These are phyloP conservation scores for Gallinago paraguaiae DNA, from an alignment of 2,113 vertebrate genomes.

Conservation along the genomic window DNA sequence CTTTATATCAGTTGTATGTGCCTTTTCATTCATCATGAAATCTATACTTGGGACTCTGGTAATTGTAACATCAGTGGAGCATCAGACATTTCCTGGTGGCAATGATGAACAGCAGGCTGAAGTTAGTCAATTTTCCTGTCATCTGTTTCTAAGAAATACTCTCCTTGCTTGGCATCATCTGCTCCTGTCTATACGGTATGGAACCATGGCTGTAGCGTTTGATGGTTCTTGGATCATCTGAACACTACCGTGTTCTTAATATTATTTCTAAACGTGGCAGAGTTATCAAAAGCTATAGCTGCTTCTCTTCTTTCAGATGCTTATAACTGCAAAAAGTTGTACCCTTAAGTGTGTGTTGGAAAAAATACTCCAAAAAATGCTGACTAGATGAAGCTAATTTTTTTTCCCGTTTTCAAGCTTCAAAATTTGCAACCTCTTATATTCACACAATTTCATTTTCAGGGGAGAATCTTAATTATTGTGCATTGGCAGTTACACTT, in stretches of 20 bases:
- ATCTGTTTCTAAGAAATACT: not conserved
- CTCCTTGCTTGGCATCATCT: not conserved
- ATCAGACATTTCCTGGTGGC: not conserved
- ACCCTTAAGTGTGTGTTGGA: not conserved
- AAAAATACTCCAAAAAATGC: not conserved
- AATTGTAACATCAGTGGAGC: not conserved
- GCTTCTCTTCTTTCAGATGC: not conserved
- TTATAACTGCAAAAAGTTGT: not conserved
- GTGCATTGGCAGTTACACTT: not conserved
- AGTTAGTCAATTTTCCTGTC: not conserved
- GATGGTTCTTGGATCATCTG: not conserved
- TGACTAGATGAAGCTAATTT: not conserved
- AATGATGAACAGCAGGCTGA: not conserved
- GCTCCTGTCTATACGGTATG: not conserved
- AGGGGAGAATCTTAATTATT: not conserved
- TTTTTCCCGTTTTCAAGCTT: not conserved
- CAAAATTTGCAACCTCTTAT: not conserved
- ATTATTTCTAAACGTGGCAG: not conserved
- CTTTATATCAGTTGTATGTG: not conserved
- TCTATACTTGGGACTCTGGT: not conserved
- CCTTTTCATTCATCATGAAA: not conserved
- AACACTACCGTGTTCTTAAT: not conserved
- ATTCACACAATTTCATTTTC: not conserved
- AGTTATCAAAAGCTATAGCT: not conserved
- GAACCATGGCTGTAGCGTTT: not conserved